These are phyloP conservation scores for Azorinus chamasolen DNA, from an alignment of 2,888 invertebrate species.

Conservation along the genomic window DNA sequence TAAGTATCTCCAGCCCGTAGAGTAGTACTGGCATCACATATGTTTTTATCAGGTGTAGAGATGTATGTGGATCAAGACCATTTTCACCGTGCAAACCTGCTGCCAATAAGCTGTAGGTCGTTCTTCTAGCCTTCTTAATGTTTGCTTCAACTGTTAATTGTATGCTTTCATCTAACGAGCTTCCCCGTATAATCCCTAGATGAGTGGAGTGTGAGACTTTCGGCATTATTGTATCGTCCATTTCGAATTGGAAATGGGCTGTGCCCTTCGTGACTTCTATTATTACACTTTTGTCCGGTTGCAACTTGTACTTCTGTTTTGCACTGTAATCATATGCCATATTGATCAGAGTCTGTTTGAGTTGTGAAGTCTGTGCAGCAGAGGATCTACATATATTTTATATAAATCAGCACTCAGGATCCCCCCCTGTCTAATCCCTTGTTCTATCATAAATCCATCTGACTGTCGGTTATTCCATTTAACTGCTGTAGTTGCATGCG, in stretches of 20 bases:
- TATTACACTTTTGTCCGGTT: conserved; percentile 13
- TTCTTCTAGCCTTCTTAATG: conserved; percentile 14
- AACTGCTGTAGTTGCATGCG: background rate
- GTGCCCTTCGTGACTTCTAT: background rate
- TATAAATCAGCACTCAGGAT: conserved; percentile 5
- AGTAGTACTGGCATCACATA: conserved; percentile 16
- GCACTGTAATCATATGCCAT: conserved; percentile 4
- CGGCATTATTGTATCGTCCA: background rate
- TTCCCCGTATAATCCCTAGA: conserved; percentile 2
- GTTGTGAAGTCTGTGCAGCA: conserved; percentile 3
- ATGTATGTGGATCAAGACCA: conserved; percentile 15
- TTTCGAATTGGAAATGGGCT: background rate
- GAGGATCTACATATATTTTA: conserved; percentile 11
- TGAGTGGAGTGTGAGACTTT: conserved; percentile 7
- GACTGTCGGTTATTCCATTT: conserved; percentile 17
- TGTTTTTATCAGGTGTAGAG: conserved; percentile 16
- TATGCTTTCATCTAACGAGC: background rate
- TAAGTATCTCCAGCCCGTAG: conserved; percentile 20
- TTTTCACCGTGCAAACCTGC: conserved; percentile 21
- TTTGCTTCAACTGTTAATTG: background rate
- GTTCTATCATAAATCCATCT: background rate
- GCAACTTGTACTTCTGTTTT: conserved; percentile 12
- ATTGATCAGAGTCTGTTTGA: conserved; percentile 1
- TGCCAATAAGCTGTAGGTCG: conserved; percentile 9
- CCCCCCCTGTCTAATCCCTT: conserved; percentile 30